Evolutionary conservation across 2,888 invertebrate genomes (phyloP), one percentile per base, ranked within the genome.

Genomic region (Erpobdella octoculata): DNA sequence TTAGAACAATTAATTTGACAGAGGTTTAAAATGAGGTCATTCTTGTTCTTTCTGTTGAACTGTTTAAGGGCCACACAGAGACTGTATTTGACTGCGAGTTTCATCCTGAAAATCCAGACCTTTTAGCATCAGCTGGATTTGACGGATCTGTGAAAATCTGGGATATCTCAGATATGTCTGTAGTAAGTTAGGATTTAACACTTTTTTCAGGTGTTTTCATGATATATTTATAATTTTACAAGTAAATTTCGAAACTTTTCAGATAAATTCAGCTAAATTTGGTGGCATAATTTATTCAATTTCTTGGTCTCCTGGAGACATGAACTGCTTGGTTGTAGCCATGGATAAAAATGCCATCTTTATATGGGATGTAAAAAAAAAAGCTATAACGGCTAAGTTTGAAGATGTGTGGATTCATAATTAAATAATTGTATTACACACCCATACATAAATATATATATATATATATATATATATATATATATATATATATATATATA

Each of bases 71-170:
- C 36, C 84, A 84, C 74, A 78, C 82, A 46, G 84, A 84, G 76
- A 84, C 84, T 0, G 83, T 84, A 68, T 84, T 84, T 80, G 84
- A 84, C 77, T 84, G 84, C 75, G 81, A 81, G 75, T 84, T 84
- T 75, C 80, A 81, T 65, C 84, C 84, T 4, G 78, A 81, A 65
- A 78, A 82, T 73, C 76, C 79, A 38, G 79, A 83, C 73, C 75
- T 80, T 8, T 74, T 81, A n/a, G 84, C 84, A 6, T 84, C 84
- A 15, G 82, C 80, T 6, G 84, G 84, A 74, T 84, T 83, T 79
- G 84, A 84, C 76, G 84, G 84, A 2, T 83, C 82, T 5, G 78
- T 84, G 33, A 84, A 84, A 78, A 77, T 84, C 8, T 84, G 84
- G 84, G 80, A 82, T 75, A 78, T 83, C 31, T 80, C 79, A 59